These are phyloP conservation scores for Dermolepida albohirtum DNA, from an alignment of 2,888 invertebrate species.

Conservation along the genomic window DNA sequence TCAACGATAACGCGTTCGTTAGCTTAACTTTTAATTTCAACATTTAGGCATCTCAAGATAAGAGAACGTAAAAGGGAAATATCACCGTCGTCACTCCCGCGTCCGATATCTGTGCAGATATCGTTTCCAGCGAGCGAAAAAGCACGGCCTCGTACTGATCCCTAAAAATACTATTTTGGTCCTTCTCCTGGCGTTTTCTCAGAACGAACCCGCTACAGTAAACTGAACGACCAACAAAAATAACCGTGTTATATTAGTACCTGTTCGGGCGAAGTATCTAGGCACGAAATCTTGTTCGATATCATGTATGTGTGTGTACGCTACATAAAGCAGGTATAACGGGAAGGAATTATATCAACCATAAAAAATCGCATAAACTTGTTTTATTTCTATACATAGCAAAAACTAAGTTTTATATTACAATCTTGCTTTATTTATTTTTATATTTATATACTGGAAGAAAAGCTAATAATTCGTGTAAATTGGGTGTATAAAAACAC, in stretches of 20 bases:
- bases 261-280: conserved; percentile 5
- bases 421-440: too few relatives aligned
- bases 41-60: conserved; percentile 24
- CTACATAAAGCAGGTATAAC: not conserved
- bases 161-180: not conserved
- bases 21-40: conserved; percentile 33
- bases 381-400: too few relatives aligned
- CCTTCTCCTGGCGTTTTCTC: conserved; percentile 1
- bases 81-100: not conserved
- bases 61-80: conserved; percentile 6
- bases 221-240: conserved; percentile 17
- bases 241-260: conserved; percentile 15
- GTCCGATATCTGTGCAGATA: not conserved
- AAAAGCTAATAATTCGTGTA: too few relatives aligned
- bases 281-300: conserved; percentile 4
- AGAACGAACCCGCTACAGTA: conserved; percentile 1
- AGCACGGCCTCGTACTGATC: not conserved
- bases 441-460: too few relatives aligned
- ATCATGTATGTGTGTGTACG: not conserved
- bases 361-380: too few relatives aligned
- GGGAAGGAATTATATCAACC: not conserved
- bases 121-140: not conserved
- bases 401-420: too few relatives aligned
- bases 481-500: too few relatives aligned
- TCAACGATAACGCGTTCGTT: conserved; percentile 19